Conservation (phyloP, 2,113 vertebrate genomes). For the Microcebus ravelobensis region DNA sequence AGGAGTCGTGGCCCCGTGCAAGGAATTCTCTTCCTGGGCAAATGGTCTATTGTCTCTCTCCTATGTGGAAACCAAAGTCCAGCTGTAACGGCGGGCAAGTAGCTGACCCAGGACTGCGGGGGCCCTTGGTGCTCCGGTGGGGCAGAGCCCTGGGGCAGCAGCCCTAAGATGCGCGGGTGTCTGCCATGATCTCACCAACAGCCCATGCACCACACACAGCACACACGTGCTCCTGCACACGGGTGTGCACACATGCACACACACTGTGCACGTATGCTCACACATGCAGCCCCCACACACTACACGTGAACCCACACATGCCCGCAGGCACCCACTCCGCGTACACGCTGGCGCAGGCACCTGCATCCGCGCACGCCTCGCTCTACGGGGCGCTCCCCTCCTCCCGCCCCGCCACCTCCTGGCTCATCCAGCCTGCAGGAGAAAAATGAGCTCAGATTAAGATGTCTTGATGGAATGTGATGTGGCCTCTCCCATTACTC, state of each 20-base stretch:
- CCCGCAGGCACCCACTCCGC: too few species aligned
- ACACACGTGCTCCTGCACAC: not conserved
- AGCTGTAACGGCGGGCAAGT: accelerated
- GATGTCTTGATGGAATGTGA: accelerated
- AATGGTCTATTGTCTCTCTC: accelerated
- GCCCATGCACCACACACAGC: not conserved
- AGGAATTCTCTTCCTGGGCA: not conserved
- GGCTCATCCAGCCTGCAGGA: accelerated
- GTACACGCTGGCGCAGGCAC: accelerated
- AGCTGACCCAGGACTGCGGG: accelerated
- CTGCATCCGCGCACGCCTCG: not conserved
- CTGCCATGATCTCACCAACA: accelerated
- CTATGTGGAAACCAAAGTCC: not conserved
- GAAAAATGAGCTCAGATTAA: not conserved
- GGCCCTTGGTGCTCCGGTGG: accelerated
- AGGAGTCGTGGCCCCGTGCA: not conserved
- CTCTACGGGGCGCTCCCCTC: accelerated
- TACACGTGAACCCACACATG: too few species aligned
- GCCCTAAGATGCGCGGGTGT: accelerated
- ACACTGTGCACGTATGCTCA: not conserved
- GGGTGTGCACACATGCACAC: not conserved
- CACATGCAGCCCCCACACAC: not conserved
- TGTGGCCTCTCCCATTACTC: not conserved
- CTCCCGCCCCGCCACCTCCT: accelerated
- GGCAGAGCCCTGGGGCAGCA: too few species aligned